These are phyloP conservation scores for Bradypodion ventrale DNA, from an alignment of 2,797 vertebrate genomes.

Conservation along the genomic window DNA sequence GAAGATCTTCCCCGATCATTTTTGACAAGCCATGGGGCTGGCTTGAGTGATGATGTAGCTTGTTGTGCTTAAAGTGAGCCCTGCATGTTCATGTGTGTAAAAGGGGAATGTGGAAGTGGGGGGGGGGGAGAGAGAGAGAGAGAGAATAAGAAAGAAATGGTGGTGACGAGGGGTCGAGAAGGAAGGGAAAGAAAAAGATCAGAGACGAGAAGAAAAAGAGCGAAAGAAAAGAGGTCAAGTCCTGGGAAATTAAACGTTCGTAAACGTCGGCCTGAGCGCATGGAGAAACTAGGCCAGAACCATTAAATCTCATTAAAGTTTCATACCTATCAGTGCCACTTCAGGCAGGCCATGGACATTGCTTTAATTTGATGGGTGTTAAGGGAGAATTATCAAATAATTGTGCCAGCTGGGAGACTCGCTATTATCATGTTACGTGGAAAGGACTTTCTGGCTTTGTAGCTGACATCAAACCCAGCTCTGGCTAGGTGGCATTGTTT, in stretches of 20 bases:
- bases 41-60: constrained; percentile 66
- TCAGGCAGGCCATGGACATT: constrained; percentile 70
- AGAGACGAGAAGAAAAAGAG: neutral
- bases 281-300: constrained; percentile 76
- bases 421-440: constrained; percentile 65
- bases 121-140: neutral
- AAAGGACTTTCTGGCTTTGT: constrained; percentile 56
- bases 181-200: neutral
- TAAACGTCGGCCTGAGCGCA: constrained; percentile 71
- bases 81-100: constrained; percentile 63
- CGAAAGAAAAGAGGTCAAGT: constrained; percentile 66
- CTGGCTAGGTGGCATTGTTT: constrained; percentile 43
- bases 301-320: constrained; percentile 84
- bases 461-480: constrained; percentile 45
- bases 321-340: constrained; percentile 77
- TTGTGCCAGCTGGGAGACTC: constrained; percentile 68
- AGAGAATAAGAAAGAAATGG: neutral
- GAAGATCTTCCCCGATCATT: constrained; percentile 70
- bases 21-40: constrained; percentile 70
- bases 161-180: too few species aligned
- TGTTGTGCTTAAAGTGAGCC: constrained; percentile 76
- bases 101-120: neutral
- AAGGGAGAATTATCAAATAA: constrained; percentile 77
- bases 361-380: constrained; percentile 78
- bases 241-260: constrained; percentile 78